phyloP scores from a whole-genome alignment of 2,888 invertebrate genomes.

The Ferrisia virgata region DNA sequence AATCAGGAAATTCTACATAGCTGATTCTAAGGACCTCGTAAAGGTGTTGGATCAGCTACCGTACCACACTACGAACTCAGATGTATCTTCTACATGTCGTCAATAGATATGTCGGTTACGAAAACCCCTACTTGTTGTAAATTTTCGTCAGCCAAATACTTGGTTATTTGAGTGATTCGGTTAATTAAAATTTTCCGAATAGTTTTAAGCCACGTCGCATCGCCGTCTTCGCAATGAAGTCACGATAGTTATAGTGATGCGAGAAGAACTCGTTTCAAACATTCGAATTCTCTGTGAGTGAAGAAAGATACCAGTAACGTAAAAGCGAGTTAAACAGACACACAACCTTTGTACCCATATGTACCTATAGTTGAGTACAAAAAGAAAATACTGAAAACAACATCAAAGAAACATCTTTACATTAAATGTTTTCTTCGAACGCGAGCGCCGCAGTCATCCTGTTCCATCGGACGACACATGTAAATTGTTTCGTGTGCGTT shows the following conservation, averaged over 20 bases:
- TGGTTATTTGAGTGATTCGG: not conserved
- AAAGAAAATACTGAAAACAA: not conserved
- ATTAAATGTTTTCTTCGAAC: not conserved
- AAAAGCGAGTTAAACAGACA: not conserved
- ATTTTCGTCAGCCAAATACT: not conserved
- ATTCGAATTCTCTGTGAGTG: not conserved
- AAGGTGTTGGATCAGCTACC: too few relatives aligned
- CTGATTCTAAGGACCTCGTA: too few relatives aligned
- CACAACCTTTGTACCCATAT: not conserved
- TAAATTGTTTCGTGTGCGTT: not conserved
- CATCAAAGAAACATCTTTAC: not conserved
- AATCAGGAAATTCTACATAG: too few relatives aligned
- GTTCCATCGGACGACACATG: not conserved
- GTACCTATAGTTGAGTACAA: not conserved
- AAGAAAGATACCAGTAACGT: not conserved
- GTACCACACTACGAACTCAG: too few relatives aligned
- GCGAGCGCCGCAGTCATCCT: not conserved
- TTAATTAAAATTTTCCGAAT: conserved; percentile 2
- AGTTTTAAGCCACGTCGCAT: not conserved
- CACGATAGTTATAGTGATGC: not conserved
- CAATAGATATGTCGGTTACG: too few relatives aligned
- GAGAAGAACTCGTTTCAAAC: not conserved
- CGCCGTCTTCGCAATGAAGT: not conserved
- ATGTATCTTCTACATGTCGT: too few relatives aligned
- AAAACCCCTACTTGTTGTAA: not conserved